These are phyloP conservation scores for Ophion slaviceki DNA, from an alignment of 2,888 invertebrate species.

Conservation along the genomic window DNA sequence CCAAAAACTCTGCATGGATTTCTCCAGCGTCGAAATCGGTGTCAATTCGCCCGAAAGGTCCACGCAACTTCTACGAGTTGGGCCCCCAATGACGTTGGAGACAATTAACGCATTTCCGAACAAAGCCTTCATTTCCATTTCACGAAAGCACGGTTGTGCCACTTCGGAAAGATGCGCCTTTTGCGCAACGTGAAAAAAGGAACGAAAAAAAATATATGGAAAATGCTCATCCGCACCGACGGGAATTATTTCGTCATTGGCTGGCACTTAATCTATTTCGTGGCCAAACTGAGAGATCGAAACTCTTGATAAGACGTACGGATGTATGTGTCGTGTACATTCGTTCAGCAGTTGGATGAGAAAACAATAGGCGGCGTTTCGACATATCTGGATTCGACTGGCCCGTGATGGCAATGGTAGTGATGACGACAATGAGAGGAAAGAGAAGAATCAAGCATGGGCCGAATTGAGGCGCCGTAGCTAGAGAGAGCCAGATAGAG, in stretches of 20 bases:
- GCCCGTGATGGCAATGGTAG: slow-evolving; percentile 42
- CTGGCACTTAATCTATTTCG: slow-evolving; percentile 18
- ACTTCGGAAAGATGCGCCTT: background rate
- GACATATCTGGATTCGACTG: slow-evolving; percentile 53
- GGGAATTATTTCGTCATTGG: slow-evolving; percentile 44
- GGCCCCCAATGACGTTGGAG: background rate
- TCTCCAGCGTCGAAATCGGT: too few species aligned
- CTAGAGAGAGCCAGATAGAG: background rate
- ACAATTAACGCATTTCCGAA: background rate
- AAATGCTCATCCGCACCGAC: background rate
- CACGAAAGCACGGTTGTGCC: background rate
- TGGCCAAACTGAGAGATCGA: slow-evolving; percentile 16
- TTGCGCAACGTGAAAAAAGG: background rate
- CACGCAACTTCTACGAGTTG: background rate
- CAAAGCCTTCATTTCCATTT: background rate
- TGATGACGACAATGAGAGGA: slow-evolving; percentile 37
- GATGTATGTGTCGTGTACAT: slow-evolving; percentile 7
- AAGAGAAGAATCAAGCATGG: background rate
- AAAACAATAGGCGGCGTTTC: slow-evolving; percentile 58
- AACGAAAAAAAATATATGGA: background rate
- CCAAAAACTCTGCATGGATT: background rate
- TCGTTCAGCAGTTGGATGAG: slow-evolving; percentile 26
- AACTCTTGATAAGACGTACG: slow-evolving; percentile 38
- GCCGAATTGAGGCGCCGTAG: slow-evolving; percentile 18
- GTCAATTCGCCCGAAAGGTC: background rate